A percentile compares a stretch with the other conserved stretches of the same genome.
Conservation (phyloP, 1,140 invertebrate genomes). For the Popillia japonica region DNA sequence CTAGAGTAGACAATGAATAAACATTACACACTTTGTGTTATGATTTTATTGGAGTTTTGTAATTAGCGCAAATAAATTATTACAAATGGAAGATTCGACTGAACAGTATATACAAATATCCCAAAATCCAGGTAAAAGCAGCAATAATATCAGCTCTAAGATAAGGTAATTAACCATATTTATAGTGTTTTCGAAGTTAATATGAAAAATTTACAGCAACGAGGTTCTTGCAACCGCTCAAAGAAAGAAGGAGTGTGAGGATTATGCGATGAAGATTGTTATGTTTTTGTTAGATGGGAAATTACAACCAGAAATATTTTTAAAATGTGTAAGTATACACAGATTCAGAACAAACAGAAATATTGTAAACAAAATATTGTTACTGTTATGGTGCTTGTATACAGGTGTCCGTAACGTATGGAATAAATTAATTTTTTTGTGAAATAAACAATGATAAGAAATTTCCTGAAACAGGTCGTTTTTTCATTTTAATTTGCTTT, state of each 20-base stretch:
- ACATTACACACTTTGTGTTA: no score
- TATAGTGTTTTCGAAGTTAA: conserved; percentile 27
- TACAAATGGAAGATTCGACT: conserved; percentile 53
- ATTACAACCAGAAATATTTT: conserved; percentile 54
- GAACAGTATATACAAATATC: conserved; percentile 55
- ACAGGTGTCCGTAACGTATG: no score
- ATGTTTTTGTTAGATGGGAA: conserved; percentile 57
- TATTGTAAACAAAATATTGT: no score
- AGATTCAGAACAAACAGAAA: no score
- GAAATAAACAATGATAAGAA: no score
- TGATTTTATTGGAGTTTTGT: no score
- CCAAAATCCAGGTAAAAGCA: conserved; percentile 46
- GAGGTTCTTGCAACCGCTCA: conserved; percentile 51
- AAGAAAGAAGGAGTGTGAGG: conserved; percentile 55
- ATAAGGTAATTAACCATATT: conserved; percentile 47
- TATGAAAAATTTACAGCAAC: conserved; percentile 48
- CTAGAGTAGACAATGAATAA: no score
- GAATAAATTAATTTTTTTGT: no score
- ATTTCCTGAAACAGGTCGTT: no score
- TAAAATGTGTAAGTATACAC: conserved; percentile 54
- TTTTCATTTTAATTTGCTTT: no score
- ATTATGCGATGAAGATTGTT: conserved; percentile 55
- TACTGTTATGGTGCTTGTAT: no score
- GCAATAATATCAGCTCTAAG: conserved; percentile 37
- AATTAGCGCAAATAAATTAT: no score